Base-by-base conservation (phyloP, 37 sponge, comb jelly and placozoan genomes). In the Cladorhizidae sp. region DNA sequence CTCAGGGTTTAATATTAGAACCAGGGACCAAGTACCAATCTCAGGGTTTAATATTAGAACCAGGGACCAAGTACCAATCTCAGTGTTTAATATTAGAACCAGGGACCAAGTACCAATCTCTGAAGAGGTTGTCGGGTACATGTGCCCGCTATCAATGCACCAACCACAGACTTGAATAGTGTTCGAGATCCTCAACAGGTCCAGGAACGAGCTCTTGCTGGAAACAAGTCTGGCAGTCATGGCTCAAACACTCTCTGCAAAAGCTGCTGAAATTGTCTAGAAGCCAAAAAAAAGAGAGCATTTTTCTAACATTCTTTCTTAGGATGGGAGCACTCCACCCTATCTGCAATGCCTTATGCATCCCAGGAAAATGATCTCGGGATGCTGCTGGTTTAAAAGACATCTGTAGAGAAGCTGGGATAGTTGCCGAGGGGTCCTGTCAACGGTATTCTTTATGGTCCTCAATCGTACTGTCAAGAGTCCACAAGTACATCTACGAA, bases 341-440 rank as follows among this genome's bases (percentile, higher is more conserved):
- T 11, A 52, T 52, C 54, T 52, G 54, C 54, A 52, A 52, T 52
- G 54, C 54, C 15, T 52, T 52, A 15, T 52, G 15, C 11, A 64
- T 71, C 72, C 9, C 32, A 54, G 75, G 75, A 50, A 74, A 74
- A 52, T 28, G 57, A 54, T 74, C 49, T 74, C 40, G 75, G 49
- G 75, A 74, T 52, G 54, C 75, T n/a, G n/a, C n/a, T 74, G 75
- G 56, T 52, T n/a, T 74, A 25, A 74, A 54, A 31, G 33, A 29
- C 49, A 38, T 45, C 25, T 54, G 35, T 15, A 45, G 42, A 52
- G 75, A 74, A 74, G 55, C 56, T 52, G 75, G 75, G 26, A 52
- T 52, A 74, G 75, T 74, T 49, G 57, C 75, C 32, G 55, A 49
- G n/a, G 75, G 75, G 15, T 54, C 57, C 33, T n/a, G n/a, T 52